These are phyloP conservation scores for Lycocerus yunnanus DNA, from an alignment of 2,888 invertebrate species.

Conservation along the genomic window DNA sequence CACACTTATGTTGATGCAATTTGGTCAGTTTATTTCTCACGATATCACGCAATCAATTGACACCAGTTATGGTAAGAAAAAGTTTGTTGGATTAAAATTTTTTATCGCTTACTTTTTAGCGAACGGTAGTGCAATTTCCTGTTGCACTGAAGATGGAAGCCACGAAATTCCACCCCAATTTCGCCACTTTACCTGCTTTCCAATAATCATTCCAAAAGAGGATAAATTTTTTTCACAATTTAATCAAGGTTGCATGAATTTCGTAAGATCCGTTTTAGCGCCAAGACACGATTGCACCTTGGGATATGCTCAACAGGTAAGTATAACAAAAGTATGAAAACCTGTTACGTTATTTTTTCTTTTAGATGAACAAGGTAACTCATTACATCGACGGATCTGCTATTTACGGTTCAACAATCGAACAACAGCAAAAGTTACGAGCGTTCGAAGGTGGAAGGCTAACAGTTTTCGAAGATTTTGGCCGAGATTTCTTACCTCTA, in stretches of 20 bases:
- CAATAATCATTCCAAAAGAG: constrained; percentile 63
- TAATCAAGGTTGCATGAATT: constrained; percentile 70
- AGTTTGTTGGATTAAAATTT: not conserved
- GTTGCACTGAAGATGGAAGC: constrained; percentile 68
- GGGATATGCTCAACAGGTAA: constrained; percentile 72
- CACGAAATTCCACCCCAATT: constrained; percentile 57
- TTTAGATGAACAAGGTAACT: constrained; percentile 75
- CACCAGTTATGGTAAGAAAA: constrained; percentile 66
- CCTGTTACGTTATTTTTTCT: not conserved
- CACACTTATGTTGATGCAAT: constrained; percentile 77
- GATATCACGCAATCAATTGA: constrained; percentile 75
- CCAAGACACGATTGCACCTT: constrained; percentile 69
- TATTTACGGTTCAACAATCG: constrained; percentile 71
- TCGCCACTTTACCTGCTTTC: constrained; percentile 71
- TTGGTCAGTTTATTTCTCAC: constrained; percentile 79
- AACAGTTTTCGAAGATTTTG: constrained; percentile 67
- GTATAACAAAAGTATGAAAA: not conserved
- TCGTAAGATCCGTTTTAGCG: constrained; percentile 71
- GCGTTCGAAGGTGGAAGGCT: constrained; percentile 66
- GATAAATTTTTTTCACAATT: constrained; percentile 67
- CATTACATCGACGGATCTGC: constrained; percentile 76
- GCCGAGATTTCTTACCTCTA: constrained; percentile 68
- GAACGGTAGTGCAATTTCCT: constrained; percentile 72
- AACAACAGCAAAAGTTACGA: constrained; percentile 62
- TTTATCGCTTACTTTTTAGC: constrained; percentile 52